Evolutionary conservation across 2,888 invertebrate genomes (phyloP), one percentile per base, ranked within the genome.

Genomic region (Ochropleura leucogaster): DNA sequence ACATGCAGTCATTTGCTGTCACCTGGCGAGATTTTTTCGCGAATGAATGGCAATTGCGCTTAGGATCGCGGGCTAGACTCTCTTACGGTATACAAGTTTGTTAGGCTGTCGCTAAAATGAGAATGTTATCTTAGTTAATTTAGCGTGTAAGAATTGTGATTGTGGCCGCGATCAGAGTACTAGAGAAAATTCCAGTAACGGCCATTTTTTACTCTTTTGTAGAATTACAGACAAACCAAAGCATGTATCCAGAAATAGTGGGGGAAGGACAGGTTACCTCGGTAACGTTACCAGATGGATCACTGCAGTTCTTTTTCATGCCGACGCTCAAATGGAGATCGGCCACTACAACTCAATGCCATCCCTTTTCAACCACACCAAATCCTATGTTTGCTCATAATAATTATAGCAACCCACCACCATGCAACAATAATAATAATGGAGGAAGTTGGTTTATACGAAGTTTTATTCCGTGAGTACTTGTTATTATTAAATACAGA

Each of bases 211-310:
- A 10, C 10, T 18, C 3, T 12, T 53, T 80, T 83, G 14, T 65
- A 87, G 87, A 79, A 49, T 59, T 68, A 44, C 78, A 77, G 68
- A 49, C 44, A 68, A 78, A 8, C 30, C 70, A 60, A 75, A 71
- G 40, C 44, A 53, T 77, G 44, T 79, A 68, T 74, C 75, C 93
- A 66, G 91, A 92, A 77, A 86, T 96, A 83, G 87, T 94, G 65
- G 96, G 96, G 12, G 96, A 96, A 84, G 96, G 96, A 42, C 94
- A 95, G 68, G 91, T 96, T 6, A 88, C 89, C 3, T 89, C 94
- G 2, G 62, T 94, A 5, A 82, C 90, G 46, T 88, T 92, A 59
- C 93, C 95, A 3, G 95, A 96, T 83, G 96, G 96, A 47, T 91
- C 88, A 51, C 77, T 92, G 2, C 95, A 95, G 80, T 91, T 91